These are phyloP conservation scores for Callorhinus ursinus DNA, from an alignment of 2,113 vertebrate genomes.

Conservation along the genomic window DNA sequence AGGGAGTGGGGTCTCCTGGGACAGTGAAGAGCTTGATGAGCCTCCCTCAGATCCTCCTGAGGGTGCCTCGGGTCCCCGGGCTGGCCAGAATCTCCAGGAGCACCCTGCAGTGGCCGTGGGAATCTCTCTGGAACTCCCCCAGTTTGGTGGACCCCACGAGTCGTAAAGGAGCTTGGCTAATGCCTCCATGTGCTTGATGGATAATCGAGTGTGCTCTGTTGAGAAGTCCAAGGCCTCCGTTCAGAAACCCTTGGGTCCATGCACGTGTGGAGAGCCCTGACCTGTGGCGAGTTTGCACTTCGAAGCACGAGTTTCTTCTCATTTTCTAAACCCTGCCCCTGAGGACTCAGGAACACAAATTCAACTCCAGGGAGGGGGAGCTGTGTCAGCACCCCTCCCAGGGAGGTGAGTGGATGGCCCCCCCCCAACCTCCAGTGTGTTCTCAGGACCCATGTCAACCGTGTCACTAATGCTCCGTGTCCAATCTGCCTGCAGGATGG, in stretches of 20 bases:
- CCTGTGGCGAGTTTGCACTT: not conserved
- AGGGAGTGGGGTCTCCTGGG: not conserved
- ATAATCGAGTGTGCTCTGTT: not conserved
- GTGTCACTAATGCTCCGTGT: not conserved
- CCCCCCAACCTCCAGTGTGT: rapidly evolving
- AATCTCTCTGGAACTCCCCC: not conserved
- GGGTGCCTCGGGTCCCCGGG: rapidly evolving
- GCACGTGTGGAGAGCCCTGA: not conserved
- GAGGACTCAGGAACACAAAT: not conserved
- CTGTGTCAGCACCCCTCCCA: rapidly evolving
- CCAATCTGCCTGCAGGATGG: not conserved
- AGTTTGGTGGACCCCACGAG: not conserved
- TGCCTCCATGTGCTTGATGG: not conserved
- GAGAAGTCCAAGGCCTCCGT: not conserved
- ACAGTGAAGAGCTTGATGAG: not conserved
- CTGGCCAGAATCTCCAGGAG: not conserved
- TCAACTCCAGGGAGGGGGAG: not conserved
- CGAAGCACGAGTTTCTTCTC: not conserved
- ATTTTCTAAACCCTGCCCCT: not conserved
- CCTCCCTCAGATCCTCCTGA: too few relatives aligned
- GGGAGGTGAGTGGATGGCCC: constrained; percentile 38
- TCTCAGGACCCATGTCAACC: rapidly evolving
- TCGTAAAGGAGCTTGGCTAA: not conserved
- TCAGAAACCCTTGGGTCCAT: not conserved
- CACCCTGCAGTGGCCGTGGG: rapidly evolving